Conservation (phyloP, 2,113 vertebrate species). For the Pomatostomus ruficeps region DNA sequence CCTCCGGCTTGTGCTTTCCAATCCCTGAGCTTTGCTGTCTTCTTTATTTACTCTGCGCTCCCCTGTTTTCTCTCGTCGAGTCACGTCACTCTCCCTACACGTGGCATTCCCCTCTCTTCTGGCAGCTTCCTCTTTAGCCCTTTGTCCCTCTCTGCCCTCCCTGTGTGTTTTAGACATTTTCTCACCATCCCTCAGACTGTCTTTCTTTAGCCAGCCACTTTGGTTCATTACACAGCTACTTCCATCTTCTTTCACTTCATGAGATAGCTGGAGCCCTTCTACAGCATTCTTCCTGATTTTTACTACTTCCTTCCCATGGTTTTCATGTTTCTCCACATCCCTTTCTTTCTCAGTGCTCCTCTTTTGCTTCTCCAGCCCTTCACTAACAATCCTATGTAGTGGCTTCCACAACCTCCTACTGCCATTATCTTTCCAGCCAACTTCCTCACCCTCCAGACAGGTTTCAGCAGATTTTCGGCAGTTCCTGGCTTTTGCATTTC, state of each 20-base stretch:
- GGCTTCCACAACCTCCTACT: conserved; percentile 28
- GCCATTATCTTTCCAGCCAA: conserved; percentile 24
- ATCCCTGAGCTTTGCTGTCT: conserved; percentile 24
- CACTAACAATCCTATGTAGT: background rate
- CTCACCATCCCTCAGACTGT: conserved; percentile 8
- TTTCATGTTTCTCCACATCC: conserved; percentile 31
- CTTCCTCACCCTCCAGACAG: conserved; percentile 5
- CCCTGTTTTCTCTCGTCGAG: conserved; percentile 3
- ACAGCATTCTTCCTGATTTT: conserved; percentile 44
- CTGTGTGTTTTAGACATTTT: background rate
- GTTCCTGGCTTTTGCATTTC: conserved; percentile 49
- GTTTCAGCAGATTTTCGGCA: conserved; percentile 50
- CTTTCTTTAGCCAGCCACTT: conserved; percentile 55
- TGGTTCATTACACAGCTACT: background rate
- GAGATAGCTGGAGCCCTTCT: conserved; percentile 27
- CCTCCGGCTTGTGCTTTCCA: background rate
- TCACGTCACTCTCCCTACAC: background rate
- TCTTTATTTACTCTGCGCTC: conserved; percentile 50
- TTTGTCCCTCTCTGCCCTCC: conserved; percentile 36
- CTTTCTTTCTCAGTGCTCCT: conserved; percentile 42
- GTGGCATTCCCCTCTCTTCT: conserved; percentile 7
- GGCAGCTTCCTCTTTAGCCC: conserved; percentile 7
- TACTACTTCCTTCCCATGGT: background rate
- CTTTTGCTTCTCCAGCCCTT: conserved; percentile 51
- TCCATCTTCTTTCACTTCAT: conserved; percentile 47